Evolutionary conservation across 2,113 vertebrate genomes (phyloP), one percentile per base, ranked within the genome.

Genomic region (Oreocharis arfaki): DNA sequence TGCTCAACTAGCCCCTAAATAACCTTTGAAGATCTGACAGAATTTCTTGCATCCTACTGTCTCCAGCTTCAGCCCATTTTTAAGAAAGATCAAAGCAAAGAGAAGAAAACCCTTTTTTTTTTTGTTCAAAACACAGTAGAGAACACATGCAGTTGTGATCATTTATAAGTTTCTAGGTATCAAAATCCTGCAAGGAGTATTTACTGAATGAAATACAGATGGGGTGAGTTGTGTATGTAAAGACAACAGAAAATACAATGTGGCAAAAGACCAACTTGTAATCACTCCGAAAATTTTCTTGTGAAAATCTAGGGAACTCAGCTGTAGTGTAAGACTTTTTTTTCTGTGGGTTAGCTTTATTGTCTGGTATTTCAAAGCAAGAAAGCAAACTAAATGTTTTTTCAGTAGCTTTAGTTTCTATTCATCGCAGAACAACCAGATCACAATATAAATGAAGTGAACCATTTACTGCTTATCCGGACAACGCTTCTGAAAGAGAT

Each of bases 311-410:
- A 67, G 39, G 16, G 49, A 93, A 64, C 37, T 78, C 39, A 35
- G 42, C 47, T 64, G 42, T 9, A 75, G 10, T 10, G 3, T 39
- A 59, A 73, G 23, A 64, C 9, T 42, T 83, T 44, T 47, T 47
- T 81, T 77, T 49, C 56, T 61, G 57, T 39, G 32, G n/a, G 70
- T 50, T 93, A 80, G 35, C 10, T 44, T 78, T 78, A 77, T 46
- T 86, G 68, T 80, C 84, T 64, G 32, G 61, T 59, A 76, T 67
- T 93, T 95, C 85, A 90, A 82, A 79, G 83, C 68, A 90, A 79
- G 80, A 89, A 89, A 92, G 69, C 49, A 96, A 94, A 94, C 49
- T 63, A 92, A 94, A 76, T 80, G 41, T 68, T 83, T 93, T 96
- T 94, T 83, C 79, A 85, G 71, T 33, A 86, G 52, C n/a, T 67